phyloP scores from a whole-genome alignment of 2,888 invertebrate genomes.

The Galerucella calmariensis region DNA sequence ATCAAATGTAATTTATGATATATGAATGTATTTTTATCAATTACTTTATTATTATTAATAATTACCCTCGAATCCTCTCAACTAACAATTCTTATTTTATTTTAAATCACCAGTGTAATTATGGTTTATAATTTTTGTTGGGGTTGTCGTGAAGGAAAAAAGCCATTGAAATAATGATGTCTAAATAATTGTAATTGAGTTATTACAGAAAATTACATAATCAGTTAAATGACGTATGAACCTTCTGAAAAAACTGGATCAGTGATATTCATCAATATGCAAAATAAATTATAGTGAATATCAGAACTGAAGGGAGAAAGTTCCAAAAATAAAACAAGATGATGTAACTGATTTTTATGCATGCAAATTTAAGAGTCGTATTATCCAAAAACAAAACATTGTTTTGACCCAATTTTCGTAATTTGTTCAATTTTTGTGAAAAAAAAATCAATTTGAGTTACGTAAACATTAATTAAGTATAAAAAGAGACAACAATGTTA shows the following conservation, averaged over 20 bases:
- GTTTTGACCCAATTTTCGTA: constrained; percentile 29
- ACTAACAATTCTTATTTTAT: too few relatives aligned
- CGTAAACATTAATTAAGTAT: constrained; percentile 18
- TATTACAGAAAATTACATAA: constrained; percentile 27
- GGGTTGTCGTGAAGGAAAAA: not conserved
- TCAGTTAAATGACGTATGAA: constrained; percentile 22
- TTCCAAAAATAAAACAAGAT: constrained; percentile 33
- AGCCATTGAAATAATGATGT: not conserved
- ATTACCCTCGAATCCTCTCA: too few relatives aligned
- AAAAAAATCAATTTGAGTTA: constrained; percentile 11
- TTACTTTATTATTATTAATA: too few relatives aligned
- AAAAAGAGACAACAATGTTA: constrained; percentile 7
- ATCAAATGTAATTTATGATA: too few relatives aligned
- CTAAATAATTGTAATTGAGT: constrained; percentile 28
- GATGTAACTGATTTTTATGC: constrained; percentile 24
- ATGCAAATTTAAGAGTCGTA: constrained; percentile 28
- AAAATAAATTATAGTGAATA: constrained; percentile 29
- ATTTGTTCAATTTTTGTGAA: constrained; percentile 18
- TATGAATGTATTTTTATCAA: too few relatives aligned
- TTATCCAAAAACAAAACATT: constrained; percentile 31
- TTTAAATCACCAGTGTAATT: not conserved
- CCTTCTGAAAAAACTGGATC: constrained; percentile 26
- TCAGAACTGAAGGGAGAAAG: constrained; percentile 34
- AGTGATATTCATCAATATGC: constrained; percentile 32
- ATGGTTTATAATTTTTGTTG: not conserved